These are phyloP conservation scores for Octonoba sinensis DNA, from an alignment of 2,888 invertebrate genomes.

Conservation along the genomic window DNA sequence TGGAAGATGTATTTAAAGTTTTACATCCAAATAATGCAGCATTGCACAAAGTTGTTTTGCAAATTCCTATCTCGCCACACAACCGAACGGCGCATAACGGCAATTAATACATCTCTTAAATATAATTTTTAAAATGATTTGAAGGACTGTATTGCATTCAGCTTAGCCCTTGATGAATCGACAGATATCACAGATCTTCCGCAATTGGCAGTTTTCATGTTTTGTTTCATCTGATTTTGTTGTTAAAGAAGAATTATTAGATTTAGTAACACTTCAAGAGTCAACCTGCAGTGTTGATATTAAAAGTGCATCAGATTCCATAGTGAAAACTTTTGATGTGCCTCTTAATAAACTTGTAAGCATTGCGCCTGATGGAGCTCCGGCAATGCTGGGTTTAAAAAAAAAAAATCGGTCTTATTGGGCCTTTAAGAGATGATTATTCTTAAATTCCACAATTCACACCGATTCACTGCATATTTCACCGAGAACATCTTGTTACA, in stretches of 20 bases:
- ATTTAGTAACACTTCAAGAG: conserved; percentile 18
- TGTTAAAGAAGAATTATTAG: neutral
- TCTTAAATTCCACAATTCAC: too few species aligned
- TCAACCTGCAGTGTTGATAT: conserved; percentile 16
- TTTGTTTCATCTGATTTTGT: neutral
- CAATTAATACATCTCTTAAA: conserved; percentile 1
- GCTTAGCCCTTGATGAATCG: neutral
- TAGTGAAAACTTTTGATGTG: conserved; percentile 5
- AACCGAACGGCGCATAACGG: conserved; percentile 4
- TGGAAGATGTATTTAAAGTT: conserved; percentile 13
- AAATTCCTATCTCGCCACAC: neutral
- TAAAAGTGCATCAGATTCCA: conserved; percentile 20
- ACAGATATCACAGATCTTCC: conserved; percentile 8
- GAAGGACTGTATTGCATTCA: conserved; percentile 6
- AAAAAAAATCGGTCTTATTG: too few species aligned
- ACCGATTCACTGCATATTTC: too few species aligned
- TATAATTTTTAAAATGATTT: conserved; percentile 10
- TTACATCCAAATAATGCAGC: conserved; percentile 11
- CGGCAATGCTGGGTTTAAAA: too few species aligned
- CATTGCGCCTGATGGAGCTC: too few species aligned
- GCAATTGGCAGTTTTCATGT: too few species aligned
- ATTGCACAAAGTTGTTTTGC: neutral
- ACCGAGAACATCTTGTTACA: too few species aligned
- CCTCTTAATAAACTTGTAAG: conserved; percentile 9
- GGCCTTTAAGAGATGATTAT: too few species aligned